These are phyloP conservation scores for Dendrocopos noguchii DNA, from an alignment of 2,113 vertebrate species.

Conservation along the genomic window DNA sequence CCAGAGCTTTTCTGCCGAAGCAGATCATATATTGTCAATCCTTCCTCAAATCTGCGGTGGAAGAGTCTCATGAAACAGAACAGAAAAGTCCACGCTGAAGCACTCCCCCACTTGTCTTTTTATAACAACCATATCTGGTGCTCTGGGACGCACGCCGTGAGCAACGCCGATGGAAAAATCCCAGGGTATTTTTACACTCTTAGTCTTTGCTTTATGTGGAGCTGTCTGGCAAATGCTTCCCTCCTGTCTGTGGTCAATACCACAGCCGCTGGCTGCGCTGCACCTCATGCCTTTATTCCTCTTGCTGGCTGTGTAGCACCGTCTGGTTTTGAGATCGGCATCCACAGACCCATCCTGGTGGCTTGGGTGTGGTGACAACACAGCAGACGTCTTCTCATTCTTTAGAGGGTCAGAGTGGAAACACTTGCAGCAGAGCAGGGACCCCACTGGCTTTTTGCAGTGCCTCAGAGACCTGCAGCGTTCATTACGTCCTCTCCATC, in stretches of 20 bases:
- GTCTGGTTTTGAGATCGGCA: not conserved
- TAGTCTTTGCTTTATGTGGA: constrained; percentile 60
- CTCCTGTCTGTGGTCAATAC: constrained; percentile 64
- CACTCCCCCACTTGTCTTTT: constrained; percentile 74
- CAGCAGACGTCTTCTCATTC: not conserved
- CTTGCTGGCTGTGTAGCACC: rapidly evolving
- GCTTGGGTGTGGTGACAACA: not conserved
- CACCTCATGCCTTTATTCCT: not conserved
- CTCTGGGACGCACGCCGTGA: constrained; percentile 53
- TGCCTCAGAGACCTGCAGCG: not conserved
- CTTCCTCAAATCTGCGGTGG: not conserved
- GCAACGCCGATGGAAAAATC: constrained; percentile 63
- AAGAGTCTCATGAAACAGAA: constrained; percentile 63
- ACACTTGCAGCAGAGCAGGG: not conserved
- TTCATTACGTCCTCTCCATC: not conserved
- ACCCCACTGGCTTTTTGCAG: not conserved
- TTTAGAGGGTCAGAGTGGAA: not conserved
- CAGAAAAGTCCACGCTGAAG: constrained; percentile 59
- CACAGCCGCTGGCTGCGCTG: not conserved
- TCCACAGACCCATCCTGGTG: not conserved
- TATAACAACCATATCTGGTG: constrained; percentile 68
- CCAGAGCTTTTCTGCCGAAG: constrained; percentile 11
- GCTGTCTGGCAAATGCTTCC: constrained; percentile 62
- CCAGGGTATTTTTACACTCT: constrained; percentile 68
- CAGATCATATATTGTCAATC: constrained; percentile 27